Percentiles rank a stretch among this genome's conserved stretches.
Conservation (phyloP, 2,797 vertebrate species). For the Varecia variegata region DNA sequence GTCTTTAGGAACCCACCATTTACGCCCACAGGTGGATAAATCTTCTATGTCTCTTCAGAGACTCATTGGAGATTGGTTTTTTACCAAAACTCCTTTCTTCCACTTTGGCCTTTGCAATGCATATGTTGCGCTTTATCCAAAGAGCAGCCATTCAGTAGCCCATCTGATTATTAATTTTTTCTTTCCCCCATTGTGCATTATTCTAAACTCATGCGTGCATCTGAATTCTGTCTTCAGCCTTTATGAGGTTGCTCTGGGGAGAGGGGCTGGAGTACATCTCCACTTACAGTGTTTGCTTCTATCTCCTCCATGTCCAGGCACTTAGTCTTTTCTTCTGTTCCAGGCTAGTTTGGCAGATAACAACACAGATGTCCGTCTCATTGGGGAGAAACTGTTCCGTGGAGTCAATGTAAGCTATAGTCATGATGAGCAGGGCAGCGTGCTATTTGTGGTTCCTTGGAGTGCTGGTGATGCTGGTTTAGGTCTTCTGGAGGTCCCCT, state of each 20-base stretch:
- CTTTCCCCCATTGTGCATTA: not conserved
- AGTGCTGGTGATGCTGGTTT: not conserved
- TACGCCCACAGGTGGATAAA: not conserved
- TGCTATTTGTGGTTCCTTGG: not conserved
- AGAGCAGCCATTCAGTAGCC: not conserved
- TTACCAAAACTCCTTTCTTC: not conserved
- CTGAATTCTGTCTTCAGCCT: not conserved
- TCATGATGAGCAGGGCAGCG: fast-evolving
- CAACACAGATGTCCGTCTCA: slow-evolving; percentile 86
- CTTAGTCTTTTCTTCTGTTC: slow-evolving; percentile 47
- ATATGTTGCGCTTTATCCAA: not conserved
- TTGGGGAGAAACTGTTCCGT: slow-evolving; percentile 77
- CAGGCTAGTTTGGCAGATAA: slow-evolving; percentile 85
- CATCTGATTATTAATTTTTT: not conserved
- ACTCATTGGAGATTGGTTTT: not conserved
- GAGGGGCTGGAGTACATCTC: not conserved
- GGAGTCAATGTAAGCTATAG: slow-evolving; percentile 77
- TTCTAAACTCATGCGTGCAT: not conserved
- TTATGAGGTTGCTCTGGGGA: not conserved
- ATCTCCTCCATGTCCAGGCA: not conserved
- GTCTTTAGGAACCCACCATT: not conserved
- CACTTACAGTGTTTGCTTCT: not conserved
- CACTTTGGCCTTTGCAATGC: not conserved
- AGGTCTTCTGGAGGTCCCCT: not conserved
- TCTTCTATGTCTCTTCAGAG: not conserved